These are phyloP conservation scores for Ellobius talpinus DNA, from an alignment of 2,113 vertebrate species.

Conservation along the genomic window DNA sequence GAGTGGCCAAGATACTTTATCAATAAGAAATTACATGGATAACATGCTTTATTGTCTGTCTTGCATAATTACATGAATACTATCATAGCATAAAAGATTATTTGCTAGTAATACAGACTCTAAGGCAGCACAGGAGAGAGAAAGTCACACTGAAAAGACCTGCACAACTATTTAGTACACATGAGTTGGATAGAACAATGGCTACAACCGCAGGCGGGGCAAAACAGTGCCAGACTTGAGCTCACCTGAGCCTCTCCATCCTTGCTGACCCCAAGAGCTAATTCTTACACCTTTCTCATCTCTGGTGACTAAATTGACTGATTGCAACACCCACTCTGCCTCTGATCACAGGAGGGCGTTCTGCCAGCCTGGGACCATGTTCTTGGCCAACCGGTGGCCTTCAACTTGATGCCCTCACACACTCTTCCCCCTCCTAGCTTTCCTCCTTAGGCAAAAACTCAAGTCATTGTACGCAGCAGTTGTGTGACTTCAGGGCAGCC, in stretches of 20 bases:
- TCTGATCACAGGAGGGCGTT: not conserved
- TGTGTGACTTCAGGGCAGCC: not conserved
- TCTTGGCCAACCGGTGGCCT: not conserved
- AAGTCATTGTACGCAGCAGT: not conserved
- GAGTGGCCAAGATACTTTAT: not conserved
- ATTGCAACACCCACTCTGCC: accelerated
- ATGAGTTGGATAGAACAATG: not conserved
- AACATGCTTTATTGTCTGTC: not conserved
- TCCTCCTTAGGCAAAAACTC: not conserved
- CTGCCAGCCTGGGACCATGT: not conserved
- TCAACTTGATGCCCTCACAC: not conserved
- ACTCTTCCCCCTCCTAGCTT: not conserved
- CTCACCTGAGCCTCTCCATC: accelerated
- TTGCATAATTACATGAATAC: not conserved
- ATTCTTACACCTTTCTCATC: not conserved
- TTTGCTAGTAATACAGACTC: not conserved
- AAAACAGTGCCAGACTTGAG: not conserved
- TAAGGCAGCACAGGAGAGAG: not conserved
- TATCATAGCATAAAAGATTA: not conserved
- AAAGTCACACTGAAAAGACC: not conserved
- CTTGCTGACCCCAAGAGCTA: not conserved
- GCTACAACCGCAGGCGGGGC: not conserved
- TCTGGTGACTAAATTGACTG: not conserved
- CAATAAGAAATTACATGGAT: not conserved
- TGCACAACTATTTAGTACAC: not conserved